Evolutionary conservation across 2,888 invertebrate genomes (phyloP).

Genomic region (Apamea epomidion): DNA sequence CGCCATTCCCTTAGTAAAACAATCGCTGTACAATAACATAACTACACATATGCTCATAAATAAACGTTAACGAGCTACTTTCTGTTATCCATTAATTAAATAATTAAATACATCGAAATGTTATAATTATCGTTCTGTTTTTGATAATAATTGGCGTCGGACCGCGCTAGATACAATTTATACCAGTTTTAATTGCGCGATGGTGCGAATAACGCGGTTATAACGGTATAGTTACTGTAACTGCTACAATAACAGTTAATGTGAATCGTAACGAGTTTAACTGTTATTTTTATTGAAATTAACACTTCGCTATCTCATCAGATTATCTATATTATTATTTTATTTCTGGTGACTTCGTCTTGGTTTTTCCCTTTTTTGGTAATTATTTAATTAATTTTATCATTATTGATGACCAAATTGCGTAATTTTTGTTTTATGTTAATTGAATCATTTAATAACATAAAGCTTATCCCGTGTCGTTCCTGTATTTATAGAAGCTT

Average conservation of each 20-base stretch:
- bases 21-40: conserved; percentile 16
- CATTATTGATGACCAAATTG: background rate
- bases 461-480: background rate
- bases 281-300: conserved; percentile 66
- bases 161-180: conserved; percentile 57
- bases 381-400: conserved; percentile 27
- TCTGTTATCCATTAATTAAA: conserved; percentile 75
- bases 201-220: conserved; percentile 52
- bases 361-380: conserved; percentile 9
- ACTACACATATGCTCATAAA: conserved; percentile 33
- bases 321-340: conserved; percentile 59
- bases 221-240: conserved; percentile 61
- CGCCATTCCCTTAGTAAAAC: conserved; percentile 7
- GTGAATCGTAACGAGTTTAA: conserved; percentile 61
- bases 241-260: conserved; percentile 61
- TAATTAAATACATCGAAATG: conserved; percentile 70
- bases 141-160: conserved; percentile 59
- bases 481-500: background rate
- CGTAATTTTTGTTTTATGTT: conserved; percentile 7
- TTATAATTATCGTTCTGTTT: conserved; percentile 63
- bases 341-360: conserved; percentile 20
- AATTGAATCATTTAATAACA: background rate
- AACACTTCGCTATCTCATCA: conserved; percentile 58
- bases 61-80: conserved; percentile 70
- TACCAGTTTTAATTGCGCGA: conserved; percentile 61